Conservation (phyloP, 2,888 invertebrate genomes). For the Pristionchus maxplancki region DNA sequence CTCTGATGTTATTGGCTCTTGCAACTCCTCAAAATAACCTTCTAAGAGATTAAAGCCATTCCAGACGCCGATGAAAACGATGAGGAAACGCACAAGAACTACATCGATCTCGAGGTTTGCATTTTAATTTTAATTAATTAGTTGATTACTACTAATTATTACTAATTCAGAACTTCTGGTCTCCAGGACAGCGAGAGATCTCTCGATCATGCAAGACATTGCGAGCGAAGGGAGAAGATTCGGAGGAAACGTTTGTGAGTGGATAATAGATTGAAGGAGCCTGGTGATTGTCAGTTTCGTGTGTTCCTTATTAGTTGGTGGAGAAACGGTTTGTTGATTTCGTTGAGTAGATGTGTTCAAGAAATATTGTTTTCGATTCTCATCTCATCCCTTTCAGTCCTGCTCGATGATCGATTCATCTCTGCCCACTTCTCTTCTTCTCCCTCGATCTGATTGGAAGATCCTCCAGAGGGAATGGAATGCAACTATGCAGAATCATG, state of each 20-base stretch:
- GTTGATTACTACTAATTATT: neutral
- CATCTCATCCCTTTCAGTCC: too few relatives aligned
- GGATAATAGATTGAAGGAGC: too few relatives aligned
- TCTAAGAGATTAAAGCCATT: too few relatives aligned
- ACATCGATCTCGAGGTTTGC: slow-evolving; percentile 15
- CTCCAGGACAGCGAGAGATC: neutral
- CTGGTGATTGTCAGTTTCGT: neutral
- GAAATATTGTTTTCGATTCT: too few relatives aligned
- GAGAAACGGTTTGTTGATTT: too few relatives aligned
- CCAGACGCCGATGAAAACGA: neutral
- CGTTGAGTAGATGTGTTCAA: too few relatives aligned
- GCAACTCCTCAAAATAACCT: too few relatives aligned
- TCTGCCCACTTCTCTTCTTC: slow-evolving; percentile 28
- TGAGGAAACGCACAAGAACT: slow-evolving; percentile 1
- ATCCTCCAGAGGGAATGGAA: slow-evolving; percentile 30
- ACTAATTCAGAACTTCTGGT: neutral
- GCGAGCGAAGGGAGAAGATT: neutral
- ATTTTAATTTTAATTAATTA: neutral
- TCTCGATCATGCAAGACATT: neutral
- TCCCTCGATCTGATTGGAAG: slow-evolving; percentile 6
- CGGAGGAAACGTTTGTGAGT: neutral
- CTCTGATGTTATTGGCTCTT: neutral
- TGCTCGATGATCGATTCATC: neutral
- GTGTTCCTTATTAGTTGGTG: too few relatives aligned
- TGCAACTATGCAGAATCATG: slow-evolving; percentile 4